Conservation (phyloP, 2,113 vertebrate species). For the Agelaius tricolor region DNA sequence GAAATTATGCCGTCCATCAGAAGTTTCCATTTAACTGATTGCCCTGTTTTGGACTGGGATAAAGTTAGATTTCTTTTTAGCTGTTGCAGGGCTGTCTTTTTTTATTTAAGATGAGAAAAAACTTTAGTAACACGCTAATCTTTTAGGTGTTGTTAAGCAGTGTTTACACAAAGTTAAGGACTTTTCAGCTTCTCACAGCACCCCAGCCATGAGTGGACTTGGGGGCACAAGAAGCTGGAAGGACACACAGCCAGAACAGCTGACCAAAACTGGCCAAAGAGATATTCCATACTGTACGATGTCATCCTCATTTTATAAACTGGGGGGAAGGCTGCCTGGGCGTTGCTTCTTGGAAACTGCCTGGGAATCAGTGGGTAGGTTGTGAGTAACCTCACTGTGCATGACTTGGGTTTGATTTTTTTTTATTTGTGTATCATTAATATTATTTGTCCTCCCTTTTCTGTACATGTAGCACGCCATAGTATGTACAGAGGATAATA, state of each 20-base stretch:
- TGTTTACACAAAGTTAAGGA: not conserved
- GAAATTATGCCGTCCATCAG: not conserved
- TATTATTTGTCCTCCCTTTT: not conserved
- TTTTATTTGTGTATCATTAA: not conserved
- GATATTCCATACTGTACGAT: not conserved
- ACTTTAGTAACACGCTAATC: not conserved
- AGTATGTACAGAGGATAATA: not conserved
- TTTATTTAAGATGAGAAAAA: not conserved
- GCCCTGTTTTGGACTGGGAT: not conserved
- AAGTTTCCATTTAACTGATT: not conserved
- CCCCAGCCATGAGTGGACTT: not conserved
- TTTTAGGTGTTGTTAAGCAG: not conserved
- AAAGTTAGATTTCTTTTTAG: not conserved
- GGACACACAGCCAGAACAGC: too few species aligned
- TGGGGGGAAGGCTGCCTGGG: not conserved
- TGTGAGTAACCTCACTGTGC: not conserved
- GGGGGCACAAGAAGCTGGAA: not conserved
- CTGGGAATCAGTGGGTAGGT: not conserved
- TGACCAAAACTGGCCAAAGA: not conserved
- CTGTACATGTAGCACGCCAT: not conserved
- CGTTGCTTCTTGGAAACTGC: not conserved
- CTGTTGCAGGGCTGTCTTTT: not conserved
- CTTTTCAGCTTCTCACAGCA: not conserved
- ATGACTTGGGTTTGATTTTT: not conserved
- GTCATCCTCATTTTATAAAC: not conserved